These are phyloP conservation scores for Macroramphosus scolopax DNA, from an alignment of 2,797 vertebrate genomes.

Conservation along the genomic window DNA sequence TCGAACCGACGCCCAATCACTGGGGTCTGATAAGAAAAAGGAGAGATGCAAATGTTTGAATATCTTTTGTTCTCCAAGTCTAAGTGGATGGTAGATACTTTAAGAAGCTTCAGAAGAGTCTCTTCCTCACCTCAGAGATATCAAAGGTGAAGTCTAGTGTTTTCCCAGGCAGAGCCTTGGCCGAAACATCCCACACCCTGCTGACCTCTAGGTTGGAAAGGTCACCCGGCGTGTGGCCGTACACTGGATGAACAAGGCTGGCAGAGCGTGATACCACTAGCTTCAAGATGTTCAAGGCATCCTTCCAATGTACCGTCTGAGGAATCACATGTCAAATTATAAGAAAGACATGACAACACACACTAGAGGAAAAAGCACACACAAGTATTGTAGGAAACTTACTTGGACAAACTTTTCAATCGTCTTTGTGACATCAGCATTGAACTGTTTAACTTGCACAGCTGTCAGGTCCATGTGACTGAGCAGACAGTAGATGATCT, in stretches of 20 bases:
- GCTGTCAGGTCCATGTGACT: constrained; percentile 95
- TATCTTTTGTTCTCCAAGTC: too few species aligned
- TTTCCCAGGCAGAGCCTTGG: constrained; percentile 96
- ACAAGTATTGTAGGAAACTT: constrained; percentile 5
- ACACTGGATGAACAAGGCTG: constrained; percentile 91
- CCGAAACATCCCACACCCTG: constrained; percentile 92
- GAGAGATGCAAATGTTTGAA: not conserved
- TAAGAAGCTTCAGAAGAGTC: not conserved
- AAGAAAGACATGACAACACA: too few species aligned
- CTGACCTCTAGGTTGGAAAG: constrained; percentile 94
- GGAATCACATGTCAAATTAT: constrained; percentile 7
- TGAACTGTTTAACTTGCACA: constrained; percentile 94
- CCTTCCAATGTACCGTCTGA: constrained; percentile 96
- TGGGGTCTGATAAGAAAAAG: constrained; percentile 79
- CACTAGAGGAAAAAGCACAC: too few species aligned
- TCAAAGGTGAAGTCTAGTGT: constrained; percentile 98
- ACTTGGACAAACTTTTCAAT: constrained; percentile 99
- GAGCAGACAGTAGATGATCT: constrained; percentile 96
- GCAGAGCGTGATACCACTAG: constrained; percentile 96
- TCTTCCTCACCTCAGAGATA: constrained; percentile 88
- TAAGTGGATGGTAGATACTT: too few species aligned
- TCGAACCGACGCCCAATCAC: constrained; percentile 93
- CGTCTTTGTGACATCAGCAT: constrained; percentile 92
- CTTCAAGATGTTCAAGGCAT: constrained; percentile 95
- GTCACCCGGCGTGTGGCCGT: constrained; percentile 86